These are phyloP conservation scores for Numida meleagris DNA, from an alignment of 2,113 vertebrate genomes.

Conservation along the genomic window DNA sequence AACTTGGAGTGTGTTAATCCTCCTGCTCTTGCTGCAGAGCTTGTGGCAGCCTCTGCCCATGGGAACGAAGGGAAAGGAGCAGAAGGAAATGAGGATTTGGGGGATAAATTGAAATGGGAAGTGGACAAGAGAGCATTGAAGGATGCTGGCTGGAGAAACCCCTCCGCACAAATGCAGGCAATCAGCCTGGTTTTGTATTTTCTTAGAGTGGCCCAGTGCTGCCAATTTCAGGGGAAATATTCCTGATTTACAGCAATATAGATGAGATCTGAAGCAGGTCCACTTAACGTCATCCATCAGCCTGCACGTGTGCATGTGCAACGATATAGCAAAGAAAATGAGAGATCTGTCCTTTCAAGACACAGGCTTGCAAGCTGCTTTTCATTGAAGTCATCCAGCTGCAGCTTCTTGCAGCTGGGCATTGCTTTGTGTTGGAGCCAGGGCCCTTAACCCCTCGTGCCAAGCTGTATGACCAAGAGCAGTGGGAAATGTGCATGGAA, in stretches of 20 bases:
- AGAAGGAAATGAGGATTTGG: conserved; percentile 5
- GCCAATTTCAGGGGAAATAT: neutral
- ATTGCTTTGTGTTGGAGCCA: neutral
- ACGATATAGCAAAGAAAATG: neutral
- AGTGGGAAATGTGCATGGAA: neutral
- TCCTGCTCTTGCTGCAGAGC: neutral
- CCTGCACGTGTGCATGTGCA: neutral
- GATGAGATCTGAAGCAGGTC: neutral
- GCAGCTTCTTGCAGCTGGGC: neutral
- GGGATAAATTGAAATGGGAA: conserved; percentile 15
- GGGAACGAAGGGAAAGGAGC: neutral
- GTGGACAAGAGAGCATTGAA: conserved; percentile 34
- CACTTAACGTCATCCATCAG: neutral
- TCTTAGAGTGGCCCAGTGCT: neutral
- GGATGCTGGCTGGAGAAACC: neutral
- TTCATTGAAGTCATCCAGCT: neutral
- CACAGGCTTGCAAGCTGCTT: neutral
- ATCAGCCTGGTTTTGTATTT: neutral
- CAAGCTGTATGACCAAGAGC: too few species aligned
- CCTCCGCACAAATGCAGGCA: neutral
- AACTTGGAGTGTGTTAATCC: neutral
- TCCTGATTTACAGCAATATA: neutral
- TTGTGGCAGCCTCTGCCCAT: neutral
- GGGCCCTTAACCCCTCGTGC: neutral
- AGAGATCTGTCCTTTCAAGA: neutral